Percentiles rank a stretch among this genome's conserved stretches.
phyloP scores from a whole-genome alignment of 2,797 vertebrate genomes.

The Valencia hispanica region DNA sequence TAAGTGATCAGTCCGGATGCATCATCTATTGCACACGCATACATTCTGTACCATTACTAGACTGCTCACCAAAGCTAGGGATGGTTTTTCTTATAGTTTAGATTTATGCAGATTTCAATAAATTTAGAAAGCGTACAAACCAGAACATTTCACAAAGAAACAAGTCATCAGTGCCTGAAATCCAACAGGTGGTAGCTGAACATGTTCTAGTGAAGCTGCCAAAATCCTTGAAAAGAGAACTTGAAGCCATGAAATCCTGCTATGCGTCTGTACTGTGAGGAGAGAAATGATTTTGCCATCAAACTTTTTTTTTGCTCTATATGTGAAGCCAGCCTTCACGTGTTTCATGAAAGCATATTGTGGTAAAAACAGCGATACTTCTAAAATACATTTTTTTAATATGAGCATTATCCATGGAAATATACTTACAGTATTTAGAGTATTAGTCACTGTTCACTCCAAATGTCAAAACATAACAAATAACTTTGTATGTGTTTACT shows the following conservation, averaged over 20 bases:
- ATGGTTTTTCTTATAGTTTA: constrained; percentile 25
- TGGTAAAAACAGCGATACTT: neutral
- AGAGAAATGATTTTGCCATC: neutral
- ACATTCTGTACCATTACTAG: constrained; percentile 12
- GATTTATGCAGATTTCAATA: constrained; percentile 10
- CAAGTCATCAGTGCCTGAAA: constrained; percentile 44
- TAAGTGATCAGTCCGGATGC: constrained; percentile 17
- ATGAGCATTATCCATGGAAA: neutral
- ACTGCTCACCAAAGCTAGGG: constrained; percentile 15
- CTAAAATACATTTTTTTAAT: neutral
- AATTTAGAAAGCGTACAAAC: constrained; percentile 30
- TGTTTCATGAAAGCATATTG: neutral
- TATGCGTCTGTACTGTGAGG: neutral
- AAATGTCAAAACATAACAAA: neutral
- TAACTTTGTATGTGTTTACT: neutral
- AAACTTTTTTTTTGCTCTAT: neutral
- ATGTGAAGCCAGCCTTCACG: neutral
- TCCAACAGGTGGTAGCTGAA: constrained; percentile 54
- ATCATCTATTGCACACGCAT: neutral
- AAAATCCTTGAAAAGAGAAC: constrained; percentile 19
- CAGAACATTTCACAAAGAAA: constrained; percentile 33
- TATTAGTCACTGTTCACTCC: neutral
- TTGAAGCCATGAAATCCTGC: neutral
- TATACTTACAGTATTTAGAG: neutral
- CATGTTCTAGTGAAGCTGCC: constrained; percentile 31